phyloP scores from a whole-genome alignment of 2,113 vertebrate genomes.

The Myiozetetes cayanensis region DNA sequence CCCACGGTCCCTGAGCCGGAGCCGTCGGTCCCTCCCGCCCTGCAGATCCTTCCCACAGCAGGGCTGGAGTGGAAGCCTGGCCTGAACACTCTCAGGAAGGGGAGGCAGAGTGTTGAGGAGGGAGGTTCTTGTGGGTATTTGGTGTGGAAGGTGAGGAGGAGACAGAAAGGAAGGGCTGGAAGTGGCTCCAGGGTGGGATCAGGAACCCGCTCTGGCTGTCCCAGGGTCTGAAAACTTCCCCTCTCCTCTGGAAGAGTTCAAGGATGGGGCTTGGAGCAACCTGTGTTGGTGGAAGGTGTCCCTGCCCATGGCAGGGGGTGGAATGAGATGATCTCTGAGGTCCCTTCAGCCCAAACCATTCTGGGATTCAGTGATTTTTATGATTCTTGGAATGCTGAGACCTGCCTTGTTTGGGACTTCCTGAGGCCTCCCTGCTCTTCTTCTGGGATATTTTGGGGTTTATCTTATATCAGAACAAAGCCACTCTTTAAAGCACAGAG shows the following conservation, averaged over 20 bases:
- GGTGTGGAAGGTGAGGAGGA: neutral
- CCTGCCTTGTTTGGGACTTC: too few relatives aligned
- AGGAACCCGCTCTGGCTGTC: neutral
- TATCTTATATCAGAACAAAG: too few relatives aligned
- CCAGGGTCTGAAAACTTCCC: neutral
- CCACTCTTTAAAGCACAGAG: too few relatives aligned
- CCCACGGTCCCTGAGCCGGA: neutral
- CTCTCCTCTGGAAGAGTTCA: neutral
- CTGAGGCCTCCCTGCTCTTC: too few relatives aligned
- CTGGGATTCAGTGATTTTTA: too few relatives aligned
- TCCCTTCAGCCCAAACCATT: too few relatives aligned
- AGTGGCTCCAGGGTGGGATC: neutral
- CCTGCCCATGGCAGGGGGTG: too few relatives aligned
- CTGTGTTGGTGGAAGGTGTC: too few relatives aligned
- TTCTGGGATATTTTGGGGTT: too few relatives aligned
- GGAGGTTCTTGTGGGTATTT: neutral
- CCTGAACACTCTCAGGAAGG: neutral
- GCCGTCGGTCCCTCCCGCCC: rapidly evolving
- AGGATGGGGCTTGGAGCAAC: too few relatives aligned
- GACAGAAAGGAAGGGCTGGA: neutral
- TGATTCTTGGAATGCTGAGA: too few relatives aligned
- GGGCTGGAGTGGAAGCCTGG: neutral
- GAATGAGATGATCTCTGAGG: too few relatives aligned
- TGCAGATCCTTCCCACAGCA: neutral
- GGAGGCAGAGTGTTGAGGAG: neutral